Evolutionary conservation across 2,797 vertebrate species (phyloP).

Genomic region (Acipenser transmontanus): DNA sequence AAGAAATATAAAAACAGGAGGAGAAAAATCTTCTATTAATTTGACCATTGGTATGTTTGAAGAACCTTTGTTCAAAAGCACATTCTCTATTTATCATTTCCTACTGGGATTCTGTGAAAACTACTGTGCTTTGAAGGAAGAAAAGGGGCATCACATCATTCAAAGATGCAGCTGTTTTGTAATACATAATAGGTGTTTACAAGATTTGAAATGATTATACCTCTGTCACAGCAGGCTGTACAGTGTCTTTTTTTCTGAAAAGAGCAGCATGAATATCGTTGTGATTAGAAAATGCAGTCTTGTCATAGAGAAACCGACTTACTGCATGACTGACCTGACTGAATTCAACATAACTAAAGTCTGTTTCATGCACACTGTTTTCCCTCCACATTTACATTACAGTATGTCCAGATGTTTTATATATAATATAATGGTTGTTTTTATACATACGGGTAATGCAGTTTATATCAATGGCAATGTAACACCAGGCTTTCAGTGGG

Average conservation of each 20-base stretch:
- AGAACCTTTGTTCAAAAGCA: too few species aligned
- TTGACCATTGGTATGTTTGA: too few species aligned
- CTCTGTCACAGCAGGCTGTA: conserved; percentile 49
- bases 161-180: conserved; percentile 29
- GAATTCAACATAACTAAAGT: conserved; percentile 56
- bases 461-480: not conserved
- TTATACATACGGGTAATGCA: not conserved
- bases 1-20: too few species aligned
- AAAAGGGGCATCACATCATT: conserved; percentile 33
- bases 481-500: not conserved
- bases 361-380: conserved; percentile 27
- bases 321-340: conserved; percentile 49
- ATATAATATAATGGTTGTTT: not conserved
- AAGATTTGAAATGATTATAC: conserved; percentile 66
- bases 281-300: conserved; percentile 62
- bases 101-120: conserved; percentile 11
- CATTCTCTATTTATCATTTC: conserved; percentile 21
- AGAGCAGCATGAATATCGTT: conserved; percentile 54
- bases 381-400: conserved; percentile 17
- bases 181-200: conserved; percentile 44
- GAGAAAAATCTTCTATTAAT: too few species aligned
- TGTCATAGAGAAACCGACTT: conserved; percentile 56
- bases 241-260: conserved; percentile 48
- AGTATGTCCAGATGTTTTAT: not conserved
- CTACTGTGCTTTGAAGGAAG: conserved; percentile 3